Conservation (phyloP, 2,888 invertebrate genomes). For the Sussaba pulchella region DNA sequence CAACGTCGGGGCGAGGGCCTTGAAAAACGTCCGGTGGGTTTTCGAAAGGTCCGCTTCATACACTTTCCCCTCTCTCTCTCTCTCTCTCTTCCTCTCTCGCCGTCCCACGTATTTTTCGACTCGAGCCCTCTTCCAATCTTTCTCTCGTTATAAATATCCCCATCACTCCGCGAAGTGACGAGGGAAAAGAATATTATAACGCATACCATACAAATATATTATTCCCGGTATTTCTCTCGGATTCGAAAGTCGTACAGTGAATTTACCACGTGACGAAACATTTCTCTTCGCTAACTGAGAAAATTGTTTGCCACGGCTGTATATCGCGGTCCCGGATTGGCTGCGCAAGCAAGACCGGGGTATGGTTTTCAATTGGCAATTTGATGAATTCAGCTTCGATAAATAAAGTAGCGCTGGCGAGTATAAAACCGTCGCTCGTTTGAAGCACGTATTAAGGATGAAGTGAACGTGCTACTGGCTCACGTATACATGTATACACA, state of each 20-base stretch:
- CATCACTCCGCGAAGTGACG: not conserved
- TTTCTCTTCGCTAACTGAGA: slow-evolving; percentile 41
- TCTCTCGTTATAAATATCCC: slow-evolving; percentile 51
- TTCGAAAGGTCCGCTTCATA: slow-evolving; percentile 38
- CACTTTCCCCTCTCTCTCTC: not conserved
- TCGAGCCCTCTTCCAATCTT: slow-evolving; percentile 38
- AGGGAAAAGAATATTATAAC: slow-evolving; percentile 43
- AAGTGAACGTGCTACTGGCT: slow-evolving; percentile 56
- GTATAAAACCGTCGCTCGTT: slow-evolving; percentile 26
- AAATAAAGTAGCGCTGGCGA: slow-evolving; percentile 38
- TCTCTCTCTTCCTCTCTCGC: not conserved
- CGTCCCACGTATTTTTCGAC: not conserved
- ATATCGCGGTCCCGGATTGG: no score
- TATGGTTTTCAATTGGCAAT: slow-evolving; percentile 40
- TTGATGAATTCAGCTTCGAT: slow-evolving; percentile 57
- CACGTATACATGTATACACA: slow-evolving; percentile 7
- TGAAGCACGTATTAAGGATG: slow-evolving; percentile 40
- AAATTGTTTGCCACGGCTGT: not conserved
- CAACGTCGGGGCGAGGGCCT: slow-evolving; percentile 54
- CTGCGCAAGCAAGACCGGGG: not conserved
- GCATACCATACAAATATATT: slow-evolving; percentile 16
- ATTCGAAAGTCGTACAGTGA: slow-evolving; percentile 63
- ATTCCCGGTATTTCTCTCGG: slow-evolving; percentile 32
- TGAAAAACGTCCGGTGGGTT: slow-evolving; percentile 49
- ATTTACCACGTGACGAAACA: slow-evolving; percentile 61